These are phyloP conservation scores for Anguilla pacifica DNA, from an alignment of 2,797 vertebrate species.

Conservation along the genomic window DNA sequence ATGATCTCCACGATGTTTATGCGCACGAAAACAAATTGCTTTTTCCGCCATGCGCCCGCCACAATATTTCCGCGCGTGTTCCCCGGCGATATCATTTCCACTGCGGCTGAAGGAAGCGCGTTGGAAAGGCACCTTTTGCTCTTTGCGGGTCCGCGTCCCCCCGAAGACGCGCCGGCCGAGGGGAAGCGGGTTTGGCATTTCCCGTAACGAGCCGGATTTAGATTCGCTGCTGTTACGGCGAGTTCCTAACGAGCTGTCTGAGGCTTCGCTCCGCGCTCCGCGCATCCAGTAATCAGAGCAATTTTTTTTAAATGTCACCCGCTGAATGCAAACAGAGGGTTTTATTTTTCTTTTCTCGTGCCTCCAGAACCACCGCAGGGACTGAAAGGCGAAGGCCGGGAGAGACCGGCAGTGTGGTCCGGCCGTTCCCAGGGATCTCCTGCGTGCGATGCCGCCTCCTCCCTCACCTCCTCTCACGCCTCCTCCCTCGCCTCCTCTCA, in stretches of 20 bases:
- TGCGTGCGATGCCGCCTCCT: neutral
- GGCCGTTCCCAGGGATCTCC: neutral
- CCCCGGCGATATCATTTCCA: neutral
- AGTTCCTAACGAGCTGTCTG: neutral
- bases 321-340: constrained; percentile 3
- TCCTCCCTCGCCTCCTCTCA: too few species aligned
- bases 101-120: neutral
- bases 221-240: neutral
- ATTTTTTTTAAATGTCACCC: constrained; percentile 4
- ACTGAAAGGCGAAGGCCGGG: neutral
- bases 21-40: neutral
- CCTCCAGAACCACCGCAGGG: neutral
- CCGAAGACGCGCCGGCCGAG: neutral
- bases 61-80: neutral
- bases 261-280: neutral
- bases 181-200: neutral
- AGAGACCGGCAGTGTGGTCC: neutral
- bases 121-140: neutral
- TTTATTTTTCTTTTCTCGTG: neutral
- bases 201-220: neutral
- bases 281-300: neutral
- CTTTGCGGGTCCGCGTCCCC: neutral
- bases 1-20: neutral
- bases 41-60: neutral
- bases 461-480: neutral